Evolutionary conservation across 2,888 invertebrate genomes (phyloP).

Genomic region (Lucinisca nassula): DNA sequence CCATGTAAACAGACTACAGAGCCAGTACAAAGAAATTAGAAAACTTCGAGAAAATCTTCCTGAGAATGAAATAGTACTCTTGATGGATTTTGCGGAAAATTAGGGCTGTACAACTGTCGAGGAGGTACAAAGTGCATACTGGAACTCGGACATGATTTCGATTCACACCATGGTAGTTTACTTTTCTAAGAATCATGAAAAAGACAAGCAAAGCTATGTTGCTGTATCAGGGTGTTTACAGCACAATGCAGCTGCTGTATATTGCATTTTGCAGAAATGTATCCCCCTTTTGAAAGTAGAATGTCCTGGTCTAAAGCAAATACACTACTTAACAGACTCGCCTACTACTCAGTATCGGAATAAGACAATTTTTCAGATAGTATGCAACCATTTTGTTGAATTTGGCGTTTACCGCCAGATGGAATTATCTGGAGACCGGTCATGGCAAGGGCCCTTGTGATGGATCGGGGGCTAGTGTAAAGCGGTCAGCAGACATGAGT

Average conservation of each 20-base stretch:
- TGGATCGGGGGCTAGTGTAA: conserved; percentile 79
- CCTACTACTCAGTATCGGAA: conserved; percentile 48
- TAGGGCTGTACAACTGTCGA: conserved; percentile 46
- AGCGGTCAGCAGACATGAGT: conserved; percentile 69
- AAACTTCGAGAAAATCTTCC: conserved; percentile 41
- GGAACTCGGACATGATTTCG: conserved; percentile 30
- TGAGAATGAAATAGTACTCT: conserved; percentile 35
- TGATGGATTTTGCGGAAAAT: conserved; percentile 68
- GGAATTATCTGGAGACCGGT: conserved; percentile 84
- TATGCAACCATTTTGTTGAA: conserved; percentile 38
- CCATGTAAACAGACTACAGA: conserved; percentile 43
- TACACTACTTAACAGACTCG: conserved; percentile 41
- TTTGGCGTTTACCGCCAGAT: conserved; percentile 61
- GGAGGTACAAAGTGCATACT: conserved; percentile 49
- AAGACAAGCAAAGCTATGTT: neutral
- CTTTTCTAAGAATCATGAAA: neutral
- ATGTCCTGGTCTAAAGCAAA: conserved; percentile 12
- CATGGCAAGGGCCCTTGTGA: conserved; percentile 84
- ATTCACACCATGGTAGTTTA: conserved; percentile 34
- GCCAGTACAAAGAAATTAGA: conserved; percentile 48
- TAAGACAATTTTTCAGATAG: conserved; percentile 43
- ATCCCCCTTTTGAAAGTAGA: conserved; percentile 23
- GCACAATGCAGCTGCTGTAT: conserved; percentile 36
- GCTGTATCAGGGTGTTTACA: neutral
- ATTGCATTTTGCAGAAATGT: conserved; percentile 29